phyloP scores from a whole-genome alignment of 2,888 invertebrate genomes.

The Teleogryllus oceanicus region DNA sequence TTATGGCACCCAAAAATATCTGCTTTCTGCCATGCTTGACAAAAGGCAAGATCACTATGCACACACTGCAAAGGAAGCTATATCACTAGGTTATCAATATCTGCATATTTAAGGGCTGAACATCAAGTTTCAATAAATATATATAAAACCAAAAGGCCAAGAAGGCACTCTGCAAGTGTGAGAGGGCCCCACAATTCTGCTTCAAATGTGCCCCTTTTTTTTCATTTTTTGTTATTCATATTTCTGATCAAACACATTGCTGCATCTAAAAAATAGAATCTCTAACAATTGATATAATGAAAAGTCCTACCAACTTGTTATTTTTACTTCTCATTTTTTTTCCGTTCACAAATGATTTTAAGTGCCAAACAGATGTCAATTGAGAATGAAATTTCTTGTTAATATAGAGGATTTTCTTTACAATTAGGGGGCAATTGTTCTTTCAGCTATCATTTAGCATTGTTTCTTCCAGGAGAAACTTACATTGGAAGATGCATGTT shows the following conservation, averaged over 20 bases:
- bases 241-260: conserved; percentile 28
- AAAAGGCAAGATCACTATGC: conserved; percentile 18
- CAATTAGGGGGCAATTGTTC: not conserved
- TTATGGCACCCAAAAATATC: conserved; percentile 26
- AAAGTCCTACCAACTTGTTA: conserved; percentile 22
- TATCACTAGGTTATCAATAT: conserved; percentile 1
- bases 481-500: conserved; percentile 35
- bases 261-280: conserved; percentile 36
- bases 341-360: not conserved
- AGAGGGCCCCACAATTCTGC: conserved; percentile 18
- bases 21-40: conserved; percentile 7
- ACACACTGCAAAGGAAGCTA: conserved; percentile 18
- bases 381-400: not conserved
- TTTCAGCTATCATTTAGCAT: not conserved
- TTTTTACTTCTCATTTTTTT: conserved; percentile 23
- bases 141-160: conserved; percentile 18
- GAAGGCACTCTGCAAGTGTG: conserved; percentile 7
- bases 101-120: not conserved
- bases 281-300: conserved; percentile 31
- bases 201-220: conserved; percentile 18
- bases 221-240: not conserved
- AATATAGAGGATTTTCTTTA: conserved; percentile 6
- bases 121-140: conserved; percentile 18
- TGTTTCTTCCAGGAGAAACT: not conserved
- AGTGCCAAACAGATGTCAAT: conserved; percentile 8